Evolutionary conservation across 2,888 invertebrate species (phyloP), one percentile per base, ranked within the genome.

Genomic region (Epinotia demarniana): DNA sequence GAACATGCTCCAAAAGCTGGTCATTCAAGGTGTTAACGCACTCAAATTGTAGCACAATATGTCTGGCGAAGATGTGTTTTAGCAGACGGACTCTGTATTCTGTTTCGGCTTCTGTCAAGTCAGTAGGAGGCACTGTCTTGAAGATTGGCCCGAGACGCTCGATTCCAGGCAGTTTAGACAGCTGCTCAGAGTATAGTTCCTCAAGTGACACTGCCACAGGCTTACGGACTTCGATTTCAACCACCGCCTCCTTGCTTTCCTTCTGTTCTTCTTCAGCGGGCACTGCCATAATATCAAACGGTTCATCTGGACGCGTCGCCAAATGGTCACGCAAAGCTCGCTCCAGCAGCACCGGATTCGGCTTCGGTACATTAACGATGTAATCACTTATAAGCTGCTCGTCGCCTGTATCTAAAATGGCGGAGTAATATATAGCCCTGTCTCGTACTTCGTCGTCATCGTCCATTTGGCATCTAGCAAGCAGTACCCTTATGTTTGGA

Each of bases 381-480:
- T 96, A 98, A 85, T 96, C 96, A 80, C 97, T 97, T 80, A 96
- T 96, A 19, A 98, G 88, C 64, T 96, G 94, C 73, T 95, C 94
- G 82, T 97, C 96, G 62, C 95, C 95, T 1, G 96, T 95, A 78
- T 96, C 96, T 33, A 99, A 94, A 79, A 99, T 96, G 57, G 96
- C 96, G 84, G 98, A 97, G 92, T 99, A 99, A 89, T 99, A 99
- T 0, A 99, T 98, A 12, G 99, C 99, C 60, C 99, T 95, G 91
- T 99, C 99, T 49, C 99, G 95, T 0, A 99, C 99, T 94, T 99
- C 99, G 90, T 99, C 99, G 87, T 99, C 99, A 0, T 98, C 97
- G 87, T 99, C 99, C 94, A 99, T 95, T 87, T 98, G 97, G 83
- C 99, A 99, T 11, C 99, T 96, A 0, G 96, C 96, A 8, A 98